A percentile compares a stretch with the other conserved stretches of the same genome.
Conservation (phyloP, 2,888 invertebrate species). For the Heteromyza rotundicornis region DNA sequence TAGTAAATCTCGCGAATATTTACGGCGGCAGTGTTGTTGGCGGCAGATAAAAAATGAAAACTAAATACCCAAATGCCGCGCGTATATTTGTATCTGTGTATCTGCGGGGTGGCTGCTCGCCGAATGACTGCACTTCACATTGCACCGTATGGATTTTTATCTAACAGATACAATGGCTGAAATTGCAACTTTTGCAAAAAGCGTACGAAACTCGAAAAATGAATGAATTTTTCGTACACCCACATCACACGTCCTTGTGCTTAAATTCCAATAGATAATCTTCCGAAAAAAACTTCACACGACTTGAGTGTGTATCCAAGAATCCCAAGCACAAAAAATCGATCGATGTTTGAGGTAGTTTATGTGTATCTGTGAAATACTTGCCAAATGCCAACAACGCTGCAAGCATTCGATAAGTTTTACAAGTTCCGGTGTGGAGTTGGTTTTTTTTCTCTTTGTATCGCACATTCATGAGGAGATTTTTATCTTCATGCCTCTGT, state of each 20-base stretch:
- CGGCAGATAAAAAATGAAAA: slow-evolving; percentile 51
- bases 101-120: neutral
- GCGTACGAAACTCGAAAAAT: neutral
- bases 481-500: slow-evolving; percentile 4
- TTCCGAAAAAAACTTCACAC: too few relatives aligned
- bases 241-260: slow-evolving; percentile 6
- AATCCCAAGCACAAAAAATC: neutral
- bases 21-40: slow-evolving; percentile 55
- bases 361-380: slow-evolving; percentile 18
- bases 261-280: neutral
- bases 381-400: neutral
- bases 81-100: slow-evolving; percentile 1
- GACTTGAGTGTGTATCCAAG: neutral
- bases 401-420: slow-evolving; percentile 4
- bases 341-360: neutral
- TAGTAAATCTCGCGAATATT: slow-evolving; percentile 61
- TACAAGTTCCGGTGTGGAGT: slow-evolving; percentile 8
- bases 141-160: slow-evolving; percentile 22
- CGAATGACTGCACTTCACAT: too few relatives aligned
- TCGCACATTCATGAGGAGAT: neutral
- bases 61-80: too few relatives aligned
- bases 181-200: neutral
- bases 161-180: slow-evolving; percentile 30
- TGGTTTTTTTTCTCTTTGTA: neutral
- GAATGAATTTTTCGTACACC: slow-evolving; percentile 8